A percentile compares a stretch with the other conserved stretches of the same genome.
Conservation (phyloP, 2,888 invertebrate genomes). For the Calameuta pallipes region DNA sequence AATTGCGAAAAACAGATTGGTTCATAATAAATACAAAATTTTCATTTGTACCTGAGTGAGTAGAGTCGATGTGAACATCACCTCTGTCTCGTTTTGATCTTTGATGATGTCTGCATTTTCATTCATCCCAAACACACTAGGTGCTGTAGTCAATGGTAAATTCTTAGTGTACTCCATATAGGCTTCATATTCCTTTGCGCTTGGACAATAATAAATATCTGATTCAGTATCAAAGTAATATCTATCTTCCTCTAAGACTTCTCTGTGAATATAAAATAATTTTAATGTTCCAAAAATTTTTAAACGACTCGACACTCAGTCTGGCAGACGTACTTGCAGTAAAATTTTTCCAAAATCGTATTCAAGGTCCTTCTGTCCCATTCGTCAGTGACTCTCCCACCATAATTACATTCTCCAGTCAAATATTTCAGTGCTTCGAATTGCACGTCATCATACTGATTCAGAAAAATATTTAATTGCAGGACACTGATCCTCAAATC, state of each 20-base stretch:
- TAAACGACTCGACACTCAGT: neutral
- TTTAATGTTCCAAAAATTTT: neutral
- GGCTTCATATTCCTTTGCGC: constrained; percentile 77
- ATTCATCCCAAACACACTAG: constrained; percentile 92
- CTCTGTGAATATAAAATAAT: constrained; percentile 37
- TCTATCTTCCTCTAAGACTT: constrained; percentile 38
- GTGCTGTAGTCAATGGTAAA: constrained; percentile 82
- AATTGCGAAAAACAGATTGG: constrained; percentile 6
- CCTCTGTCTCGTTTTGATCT: constrained; percentile 87
- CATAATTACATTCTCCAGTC: constrained; percentile 96
- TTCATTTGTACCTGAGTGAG: constrained; percentile 78
- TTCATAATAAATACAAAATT: neutral
- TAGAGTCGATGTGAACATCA: constrained; percentile 79
- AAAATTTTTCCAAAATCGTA: constrained; percentile 85
- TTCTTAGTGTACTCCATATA: constrained; percentile 76
- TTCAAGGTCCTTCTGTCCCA: constrained; percentile 91
- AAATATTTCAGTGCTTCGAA: constrained; percentile 90
- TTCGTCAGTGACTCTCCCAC: constrained; percentile 94
- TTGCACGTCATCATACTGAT: constrained; percentile 85
- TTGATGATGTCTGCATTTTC: constrained; percentile 93
- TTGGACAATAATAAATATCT: constrained; percentile 78
- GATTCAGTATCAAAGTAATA: constrained; percentile 54
- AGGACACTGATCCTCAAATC: constrained; percentile 90
- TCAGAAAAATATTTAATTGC: constrained; percentile 88
- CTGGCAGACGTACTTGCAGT: constrained; percentile 73